Evolutionary conservation across 1,140 invertebrate species (phyloP).

Genomic region (Metopolophium dirhodum): DNA sequence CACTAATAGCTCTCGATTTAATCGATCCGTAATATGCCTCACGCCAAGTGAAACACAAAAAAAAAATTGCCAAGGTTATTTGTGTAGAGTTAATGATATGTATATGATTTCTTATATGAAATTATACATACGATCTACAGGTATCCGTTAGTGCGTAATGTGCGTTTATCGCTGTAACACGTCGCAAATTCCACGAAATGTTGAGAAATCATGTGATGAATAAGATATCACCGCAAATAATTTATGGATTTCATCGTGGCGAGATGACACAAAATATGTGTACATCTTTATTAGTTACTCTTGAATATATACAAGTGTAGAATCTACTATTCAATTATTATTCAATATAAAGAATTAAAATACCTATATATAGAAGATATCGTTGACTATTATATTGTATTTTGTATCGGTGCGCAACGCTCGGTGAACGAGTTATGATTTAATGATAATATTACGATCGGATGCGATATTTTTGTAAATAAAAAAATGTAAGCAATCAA

Average conservation of each 20-base stretch:
- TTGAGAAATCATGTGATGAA: background rate
- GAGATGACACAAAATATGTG: background rate
- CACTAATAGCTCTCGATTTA: constrained; percentile 6
- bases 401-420: background rate
- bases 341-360: background rate
- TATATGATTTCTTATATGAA: background rate
- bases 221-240: background rate
- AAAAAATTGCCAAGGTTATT: constrained; percentile 26
- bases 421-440: background rate
- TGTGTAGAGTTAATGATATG: background rate
- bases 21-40: constrained; percentile 11
- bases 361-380: background rate
- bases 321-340: background rate
- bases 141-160: background rate
- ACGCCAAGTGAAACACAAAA: background rate
- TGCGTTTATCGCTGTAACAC: background rate
- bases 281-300: background rate
- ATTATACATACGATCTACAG: too few relatives aligned
- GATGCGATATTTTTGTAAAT: background rate
- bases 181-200: background rate
- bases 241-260: background rate
- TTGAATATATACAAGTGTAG: background rate
- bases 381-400: background rate
- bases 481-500: background rate
- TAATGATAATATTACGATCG: background rate